phyloP scores from a whole-genome alignment of 2,888 invertebrate species.

The Tuta absoluta region DNA sequence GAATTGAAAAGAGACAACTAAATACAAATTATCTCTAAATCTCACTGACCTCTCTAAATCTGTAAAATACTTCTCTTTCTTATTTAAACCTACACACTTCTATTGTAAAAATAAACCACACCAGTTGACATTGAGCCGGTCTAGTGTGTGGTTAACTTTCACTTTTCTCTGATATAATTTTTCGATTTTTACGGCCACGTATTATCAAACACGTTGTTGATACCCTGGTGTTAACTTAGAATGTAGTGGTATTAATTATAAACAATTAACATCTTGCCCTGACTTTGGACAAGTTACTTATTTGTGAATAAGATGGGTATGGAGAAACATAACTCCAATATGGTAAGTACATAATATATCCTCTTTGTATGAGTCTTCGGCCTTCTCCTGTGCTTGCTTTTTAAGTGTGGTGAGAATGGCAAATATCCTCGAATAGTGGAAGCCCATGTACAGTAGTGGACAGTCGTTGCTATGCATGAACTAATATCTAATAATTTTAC shows the following conservation, averaged over 20 bases:
- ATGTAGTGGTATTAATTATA: constrained; percentile 5
- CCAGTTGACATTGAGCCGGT: constrained; percentile 15
- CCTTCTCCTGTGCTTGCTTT: too few relatives aligned
- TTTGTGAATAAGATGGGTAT: constrained; percentile 57
- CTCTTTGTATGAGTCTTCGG: not conserved
- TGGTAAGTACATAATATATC: constrained; percentile 48
- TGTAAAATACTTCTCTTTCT: not conserved
- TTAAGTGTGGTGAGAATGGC: too few relatives aligned
- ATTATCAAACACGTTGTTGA: constrained; percentile 14
- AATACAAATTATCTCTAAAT: too few relatives aligned
- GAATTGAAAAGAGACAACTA: not conserved
- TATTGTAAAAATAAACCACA: too few relatives aligned
- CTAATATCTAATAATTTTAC: not conserved
- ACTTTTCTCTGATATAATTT: constrained; percentile 20
- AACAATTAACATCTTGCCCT: constrained; percentile 3
- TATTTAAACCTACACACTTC: too few relatives aligned
- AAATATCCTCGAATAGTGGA: too few relatives aligned
- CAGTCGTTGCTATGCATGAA: too few relatives aligned
- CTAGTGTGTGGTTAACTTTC: constrained; percentile 10
- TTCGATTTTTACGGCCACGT: constrained; percentile 13
- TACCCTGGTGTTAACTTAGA: constrained; percentile 8
- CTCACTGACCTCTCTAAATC: too few relatives aligned
- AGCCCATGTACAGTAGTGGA: too few relatives aligned
- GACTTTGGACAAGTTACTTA: constrained; percentile 2
- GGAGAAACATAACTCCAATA: constrained; percentile 52